phyloP scores from a whole-genome alignment of 2,888 invertebrate genomes.

The Coleophora deauratella region DNA sequence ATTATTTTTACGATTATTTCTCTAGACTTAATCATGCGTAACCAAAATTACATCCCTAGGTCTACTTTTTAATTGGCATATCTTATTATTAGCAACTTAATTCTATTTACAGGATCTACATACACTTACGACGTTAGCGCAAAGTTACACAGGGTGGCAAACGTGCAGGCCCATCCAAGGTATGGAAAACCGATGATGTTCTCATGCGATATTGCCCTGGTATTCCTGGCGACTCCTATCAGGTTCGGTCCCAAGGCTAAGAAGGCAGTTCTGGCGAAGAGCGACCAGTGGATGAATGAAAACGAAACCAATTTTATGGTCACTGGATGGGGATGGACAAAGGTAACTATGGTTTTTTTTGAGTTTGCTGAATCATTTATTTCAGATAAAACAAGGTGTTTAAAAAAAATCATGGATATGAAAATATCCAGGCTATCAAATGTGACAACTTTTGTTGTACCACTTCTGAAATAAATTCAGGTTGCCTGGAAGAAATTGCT shows the following conservation, averaged over 20 bases:
- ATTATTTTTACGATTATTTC: neutral
- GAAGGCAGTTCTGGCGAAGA: conserved; percentile 34
- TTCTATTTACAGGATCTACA: conserved; percentile 33
- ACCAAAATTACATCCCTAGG: too few species aligned
- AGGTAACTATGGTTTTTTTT: conserved; percentile 23
- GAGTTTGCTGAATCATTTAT: too few species aligned
- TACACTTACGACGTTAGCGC: conserved; percentile 34
- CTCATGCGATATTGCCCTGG: conserved; percentile 43
- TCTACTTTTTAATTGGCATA: too few species aligned
- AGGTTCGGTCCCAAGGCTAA: conserved; percentile 25
- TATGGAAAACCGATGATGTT: conserved; percentile 36
- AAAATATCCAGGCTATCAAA: too few species aligned
- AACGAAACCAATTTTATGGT: conserved; percentile 28
- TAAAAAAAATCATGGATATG: too few species aligned
- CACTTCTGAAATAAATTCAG: too few species aligned
- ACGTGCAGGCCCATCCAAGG: conserved; percentile 31
- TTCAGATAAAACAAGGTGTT: too few species aligned
- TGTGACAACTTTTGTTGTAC: too few species aligned
- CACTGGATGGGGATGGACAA: conserved; percentile 50
- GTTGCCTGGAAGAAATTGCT: too few species aligned
- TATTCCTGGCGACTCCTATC: conserved; percentile 33
- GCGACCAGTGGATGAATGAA: conserved; percentile 36
- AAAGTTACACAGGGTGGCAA: conserved; percentile 21
- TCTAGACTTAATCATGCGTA: neutral
- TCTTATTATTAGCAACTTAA: too few species aligned